These are phyloP conservation scores for Pantala flavescens DNA, from an alignment of 1,140 invertebrate species.

Conservation along the genomic window DNA sequence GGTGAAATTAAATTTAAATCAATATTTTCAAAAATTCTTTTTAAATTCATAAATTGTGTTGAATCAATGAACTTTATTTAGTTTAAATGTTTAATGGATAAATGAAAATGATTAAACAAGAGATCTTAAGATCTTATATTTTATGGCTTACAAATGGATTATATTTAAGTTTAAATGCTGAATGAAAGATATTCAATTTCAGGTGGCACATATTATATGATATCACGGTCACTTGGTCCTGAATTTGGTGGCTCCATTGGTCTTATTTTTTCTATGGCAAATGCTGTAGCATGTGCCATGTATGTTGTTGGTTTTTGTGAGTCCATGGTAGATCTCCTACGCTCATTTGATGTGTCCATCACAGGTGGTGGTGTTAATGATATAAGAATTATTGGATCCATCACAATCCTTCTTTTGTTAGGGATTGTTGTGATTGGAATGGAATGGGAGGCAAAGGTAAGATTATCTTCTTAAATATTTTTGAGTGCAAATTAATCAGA, in stretches of 20 bases:
- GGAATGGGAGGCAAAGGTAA: slow-evolving; percentile 79
- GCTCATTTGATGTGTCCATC: slow-evolving; percentile 40
- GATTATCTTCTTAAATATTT: not conserved
- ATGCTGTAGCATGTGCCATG: slow-evolving; percentile 95
- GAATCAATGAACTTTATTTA: no score
- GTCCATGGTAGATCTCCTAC: slow-evolving; percentile 61
- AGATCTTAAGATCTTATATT: no score
- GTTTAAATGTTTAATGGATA: no score
- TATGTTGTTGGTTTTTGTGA: slow-evolving; percentile 97
- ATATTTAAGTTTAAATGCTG: no score
- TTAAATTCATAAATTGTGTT: not conserved
- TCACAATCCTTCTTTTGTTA: slow-evolving; percentile 64
- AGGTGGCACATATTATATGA: slow-evolving; percentile 97
- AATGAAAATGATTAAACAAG: no score
- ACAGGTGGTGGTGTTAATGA: slow-evolving; percentile 49
- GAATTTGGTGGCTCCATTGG: slow-evolving; percentile 90
- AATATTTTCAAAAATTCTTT: not conserved
- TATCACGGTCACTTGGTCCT: slow-evolving; percentile 87
- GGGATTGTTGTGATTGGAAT: slow-evolving; percentile 79
- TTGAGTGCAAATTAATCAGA: not conserved
- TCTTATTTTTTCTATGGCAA: slow-evolving; percentile 82
- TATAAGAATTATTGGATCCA: slow-evolving; percentile 56
- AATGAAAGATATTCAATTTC: slow-evolving; percentile 21
- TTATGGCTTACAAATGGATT: no score
- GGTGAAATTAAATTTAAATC: not conserved